Evolutionary conservation across 2,888 invertebrate genomes (phyloP).

Genomic region (Tetrapedia diversipes): DNA sequence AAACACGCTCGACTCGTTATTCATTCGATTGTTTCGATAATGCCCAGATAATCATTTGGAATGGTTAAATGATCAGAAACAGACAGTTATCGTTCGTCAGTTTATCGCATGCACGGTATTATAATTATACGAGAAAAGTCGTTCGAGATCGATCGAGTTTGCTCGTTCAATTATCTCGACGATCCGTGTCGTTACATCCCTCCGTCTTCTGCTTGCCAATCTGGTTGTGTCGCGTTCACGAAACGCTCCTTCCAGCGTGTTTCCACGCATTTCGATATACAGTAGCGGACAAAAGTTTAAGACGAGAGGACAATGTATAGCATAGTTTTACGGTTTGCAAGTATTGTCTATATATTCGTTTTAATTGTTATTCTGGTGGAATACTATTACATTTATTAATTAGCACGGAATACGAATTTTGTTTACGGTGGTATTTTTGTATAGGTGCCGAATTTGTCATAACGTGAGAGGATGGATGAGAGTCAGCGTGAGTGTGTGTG

Average conservation of each 20-base stretch:
- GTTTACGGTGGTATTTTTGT: no score
- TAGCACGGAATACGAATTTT: no score
- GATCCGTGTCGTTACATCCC: not conserved
- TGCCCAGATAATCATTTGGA: not conserved
- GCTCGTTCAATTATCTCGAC: not conserved
- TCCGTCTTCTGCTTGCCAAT: conserved; percentile 23
- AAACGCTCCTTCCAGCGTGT: not conserved
- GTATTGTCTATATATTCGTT: no score
- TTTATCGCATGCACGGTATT: not conserved
- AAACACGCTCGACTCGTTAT: not conserved
- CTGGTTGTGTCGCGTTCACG: not conserved
- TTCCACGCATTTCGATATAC: not conserved
- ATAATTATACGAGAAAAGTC: not conserved
- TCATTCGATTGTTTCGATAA: not conserved
- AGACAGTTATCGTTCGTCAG: not conserved
- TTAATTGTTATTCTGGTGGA: no score
- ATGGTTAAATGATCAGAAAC: not conserved
- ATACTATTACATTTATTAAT: no score
- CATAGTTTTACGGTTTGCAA: no score
- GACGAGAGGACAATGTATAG: no score
- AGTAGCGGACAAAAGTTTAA: no score
- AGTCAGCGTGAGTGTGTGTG: no score
- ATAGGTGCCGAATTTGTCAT: no score
- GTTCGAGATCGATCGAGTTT: not conserved
- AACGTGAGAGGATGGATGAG: no score